Evolutionary conservation across 2,888 invertebrate species (phyloP).

Genomic region (Peribatodes rhomboidaria): DNA sequence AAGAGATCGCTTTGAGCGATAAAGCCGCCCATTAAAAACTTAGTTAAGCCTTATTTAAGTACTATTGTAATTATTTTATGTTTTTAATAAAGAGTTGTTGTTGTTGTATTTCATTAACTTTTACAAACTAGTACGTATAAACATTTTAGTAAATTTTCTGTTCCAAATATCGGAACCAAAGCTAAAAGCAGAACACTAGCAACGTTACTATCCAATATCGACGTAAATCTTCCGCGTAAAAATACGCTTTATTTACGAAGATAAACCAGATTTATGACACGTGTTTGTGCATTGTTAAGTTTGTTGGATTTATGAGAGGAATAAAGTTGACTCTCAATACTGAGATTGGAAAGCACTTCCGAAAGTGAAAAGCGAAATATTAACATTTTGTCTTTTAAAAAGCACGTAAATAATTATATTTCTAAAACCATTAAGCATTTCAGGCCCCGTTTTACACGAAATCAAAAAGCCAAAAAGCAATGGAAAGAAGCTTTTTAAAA

Average conservation of each 20-base stretch:
- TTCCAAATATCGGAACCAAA: background rate
- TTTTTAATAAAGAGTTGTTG: too few species aligned
- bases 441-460: too few species aligned
- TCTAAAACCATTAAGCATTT: too few species aligned
- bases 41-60: too few species aligned
- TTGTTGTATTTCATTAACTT: too few species aligned
- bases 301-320: constrained; percentile 22
- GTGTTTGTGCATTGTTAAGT: constrained; percentile 25
- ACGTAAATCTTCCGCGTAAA: constrained; percentile 10
- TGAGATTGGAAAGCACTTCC: background rate
- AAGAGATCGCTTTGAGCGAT: too few species aligned
- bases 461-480: too few species aligned
- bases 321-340: constrained; percentile 15
- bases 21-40: too few species aligned
- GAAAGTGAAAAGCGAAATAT: background rate
- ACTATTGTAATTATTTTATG: too few species aligned
- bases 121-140: too few species aligned
- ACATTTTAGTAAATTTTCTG: too few species aligned
- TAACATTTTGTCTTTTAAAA: background rate
- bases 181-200: background rate
- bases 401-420: background rate
- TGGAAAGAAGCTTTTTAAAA: too few species aligned
- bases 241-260: constrained; percentile 24
- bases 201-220: background rate
- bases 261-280: constrained; percentile 25